Percentiles rank a stretch among this genome's conserved stretches.
phyloP scores from a whole-genome alignment of 2,113 vertebrate species.

The Lagopus leucura region DNA sequence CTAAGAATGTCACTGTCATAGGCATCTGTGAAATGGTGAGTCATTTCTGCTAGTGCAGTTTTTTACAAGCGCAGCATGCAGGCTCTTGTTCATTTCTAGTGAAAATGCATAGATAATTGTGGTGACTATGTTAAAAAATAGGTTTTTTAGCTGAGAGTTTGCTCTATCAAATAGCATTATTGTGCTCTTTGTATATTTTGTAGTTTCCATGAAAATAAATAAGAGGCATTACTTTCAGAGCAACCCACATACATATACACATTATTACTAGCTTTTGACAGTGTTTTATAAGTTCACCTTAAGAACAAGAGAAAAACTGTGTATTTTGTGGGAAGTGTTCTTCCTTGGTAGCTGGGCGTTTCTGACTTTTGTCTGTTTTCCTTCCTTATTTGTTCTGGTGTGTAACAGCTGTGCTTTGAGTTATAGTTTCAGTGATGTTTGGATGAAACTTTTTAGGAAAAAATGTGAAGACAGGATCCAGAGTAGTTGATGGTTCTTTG shows the following conservation, averaged over 20 bases:
- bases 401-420: not conserved
- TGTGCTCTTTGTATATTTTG: too few species aligned
- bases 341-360: not conserved
- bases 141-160: too few species aligned
- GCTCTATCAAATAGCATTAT: too few species aligned
- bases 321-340: not conserved
- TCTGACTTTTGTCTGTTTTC: not conserved
- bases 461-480: not conserved
- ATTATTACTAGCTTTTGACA: not conserved
- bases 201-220: too few species aligned
- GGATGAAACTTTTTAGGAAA: not conserved
- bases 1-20: too few species aligned
- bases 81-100: too few species aligned
- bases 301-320: not conserved
- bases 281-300: not conserved
- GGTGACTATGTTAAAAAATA: too few species aligned
- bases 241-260: not conserved
- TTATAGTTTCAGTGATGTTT: not conserved
- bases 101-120: too few species aligned
- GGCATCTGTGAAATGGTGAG: too few species aligned
- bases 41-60: too few species aligned
- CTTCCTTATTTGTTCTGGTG: not conserved
- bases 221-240: too few species aligned
- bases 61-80: too few species aligned
- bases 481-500: accelerated